Conservation (phyloP, 2,888 invertebrate genomes). For the Torymus tubicola region DNA sequence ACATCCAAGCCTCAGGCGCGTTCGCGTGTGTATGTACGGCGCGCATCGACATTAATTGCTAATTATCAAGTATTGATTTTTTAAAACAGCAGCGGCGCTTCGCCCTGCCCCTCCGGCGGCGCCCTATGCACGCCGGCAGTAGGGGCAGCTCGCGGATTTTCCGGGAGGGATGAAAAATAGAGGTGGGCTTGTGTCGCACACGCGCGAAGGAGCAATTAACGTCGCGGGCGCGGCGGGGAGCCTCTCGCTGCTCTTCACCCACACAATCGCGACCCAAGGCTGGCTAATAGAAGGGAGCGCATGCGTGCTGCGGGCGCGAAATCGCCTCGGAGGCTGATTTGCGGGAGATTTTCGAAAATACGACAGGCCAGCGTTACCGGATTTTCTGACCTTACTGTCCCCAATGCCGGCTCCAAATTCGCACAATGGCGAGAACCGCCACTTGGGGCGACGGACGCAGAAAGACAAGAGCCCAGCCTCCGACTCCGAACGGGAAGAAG, state of each 20-base stretch:
- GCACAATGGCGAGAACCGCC: too few species aligned
- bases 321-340: background rate
- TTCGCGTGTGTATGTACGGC: constrained; percentile 2
- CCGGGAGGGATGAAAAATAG: constrained; percentile 42
- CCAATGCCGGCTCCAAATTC: too few species aligned
- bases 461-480: too few species aligned
- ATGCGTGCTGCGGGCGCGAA: constrained; percentile 21
- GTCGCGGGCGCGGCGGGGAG: background rate
- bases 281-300: constrained; percentile 7
- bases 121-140: constrained; percentile 47
- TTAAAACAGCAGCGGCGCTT: constrained; percentile 64
- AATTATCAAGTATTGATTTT: constrained; percentile 76
- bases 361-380: too few species aligned
- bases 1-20: too few species aligned
- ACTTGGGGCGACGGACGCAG: too few species aligned
- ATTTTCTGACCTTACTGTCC: too few species aligned
- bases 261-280: too few species aligned
- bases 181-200: constrained; percentile 3
- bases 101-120: constrained; percentile 23
- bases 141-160: constrained; percentile 57
- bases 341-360: constrained; percentile 46
- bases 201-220: constrained; percentile 47
- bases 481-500: constrained; percentile 52
- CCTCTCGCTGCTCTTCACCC: too few species aligned
- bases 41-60: constrained; percentile 71